phyloP scores from a whole-genome alignment of 2,797 vertebrate genomes.

The Kryptolebias ocellatus region DNA sequence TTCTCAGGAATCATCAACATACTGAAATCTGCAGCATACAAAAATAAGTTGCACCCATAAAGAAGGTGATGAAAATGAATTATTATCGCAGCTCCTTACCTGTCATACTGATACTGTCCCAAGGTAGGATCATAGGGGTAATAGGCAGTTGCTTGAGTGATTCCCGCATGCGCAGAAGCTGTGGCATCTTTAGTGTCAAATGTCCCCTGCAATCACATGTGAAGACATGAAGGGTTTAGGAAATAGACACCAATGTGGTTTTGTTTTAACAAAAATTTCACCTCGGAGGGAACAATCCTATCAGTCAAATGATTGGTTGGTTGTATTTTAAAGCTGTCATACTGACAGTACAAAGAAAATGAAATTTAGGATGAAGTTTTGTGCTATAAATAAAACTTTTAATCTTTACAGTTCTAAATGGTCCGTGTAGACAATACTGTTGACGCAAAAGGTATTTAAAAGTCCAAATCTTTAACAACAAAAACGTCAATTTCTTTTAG shows the following conservation, averaged over 20 bases:
- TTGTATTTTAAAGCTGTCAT: too few species aligned
- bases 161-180: slow-evolving; percentile 92
- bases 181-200: slow-evolving; percentile 94
- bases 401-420: too few species aligned
- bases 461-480: too few species aligned
- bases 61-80: neutral
- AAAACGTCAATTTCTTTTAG: too few species aligned
- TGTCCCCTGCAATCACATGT: slow-evolving; percentile 86
- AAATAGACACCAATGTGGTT: neutral
- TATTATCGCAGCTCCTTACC: slow-evolving; percentile 46
- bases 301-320: too few species aligned
- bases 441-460: too few species aligned
- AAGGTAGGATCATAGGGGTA: slow-evolving; percentile 94
- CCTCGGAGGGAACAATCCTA: too few species aligned
- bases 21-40: neutral
- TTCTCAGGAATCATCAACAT: neutral
- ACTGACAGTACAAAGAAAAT: too few species aligned
- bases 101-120: slow-evolving; percentile 91
- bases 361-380: too few species aligned
- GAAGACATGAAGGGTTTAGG: slow-evolving; percentile 17
- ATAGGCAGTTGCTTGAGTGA: slow-evolving; percentile 91
- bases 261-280: too few species aligned
- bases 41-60: neutral
- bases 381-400: too few species aligned
- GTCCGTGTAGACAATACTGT: too few species aligned